Percentiles rank a stretch among this genome's conserved stretches.
Evolutionary conservation across 2,888 invertebrate genomes (phyloP).

Genomic region (Ophion costatus): DNA sequence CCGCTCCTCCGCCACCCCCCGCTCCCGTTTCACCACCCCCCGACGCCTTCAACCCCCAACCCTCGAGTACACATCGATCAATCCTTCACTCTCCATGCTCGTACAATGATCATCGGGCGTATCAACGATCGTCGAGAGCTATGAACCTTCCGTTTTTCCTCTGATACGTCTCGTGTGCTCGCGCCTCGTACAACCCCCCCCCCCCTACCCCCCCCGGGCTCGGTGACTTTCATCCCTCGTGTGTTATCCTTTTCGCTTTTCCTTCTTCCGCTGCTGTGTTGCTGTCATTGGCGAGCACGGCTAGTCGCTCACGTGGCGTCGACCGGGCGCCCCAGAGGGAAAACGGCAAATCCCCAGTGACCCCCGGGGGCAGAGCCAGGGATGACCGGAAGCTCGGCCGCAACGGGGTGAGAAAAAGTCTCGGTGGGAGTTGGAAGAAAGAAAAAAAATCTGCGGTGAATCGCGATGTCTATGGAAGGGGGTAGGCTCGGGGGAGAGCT

Average conservation of each 20-base stretch:
- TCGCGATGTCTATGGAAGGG: background rate
- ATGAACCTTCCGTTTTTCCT: slow-evolving; percentile 27
- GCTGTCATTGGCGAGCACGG: background rate
- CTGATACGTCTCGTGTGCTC: background rate
- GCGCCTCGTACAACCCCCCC: background rate
- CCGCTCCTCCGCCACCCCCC: background rate
- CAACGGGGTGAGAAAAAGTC: background rate
- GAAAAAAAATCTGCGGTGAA: no score
- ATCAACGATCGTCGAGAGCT: slow-evolving; percentile 12
- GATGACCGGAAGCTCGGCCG: background rate
- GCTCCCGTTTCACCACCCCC: background rate
- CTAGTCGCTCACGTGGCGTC: background rate
- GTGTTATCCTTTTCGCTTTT: background rate
- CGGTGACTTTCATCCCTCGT: background rate
- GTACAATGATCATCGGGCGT: slow-evolving; percentile 11
- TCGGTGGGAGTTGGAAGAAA: no score
- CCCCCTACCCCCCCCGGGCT: no score
- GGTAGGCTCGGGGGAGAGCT: background rate
- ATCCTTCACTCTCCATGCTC: background rate
- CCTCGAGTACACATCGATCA: slow-evolving; percentile 13
- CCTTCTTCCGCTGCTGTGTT: background rate
- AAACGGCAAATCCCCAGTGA: background rate
- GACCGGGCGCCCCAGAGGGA: background rate
- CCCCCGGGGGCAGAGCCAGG: background rate
- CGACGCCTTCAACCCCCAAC: background rate